Conservation (phyloP, 2,797 vertebrate genomes). For the Sylvilagus floridanus region DNA sequence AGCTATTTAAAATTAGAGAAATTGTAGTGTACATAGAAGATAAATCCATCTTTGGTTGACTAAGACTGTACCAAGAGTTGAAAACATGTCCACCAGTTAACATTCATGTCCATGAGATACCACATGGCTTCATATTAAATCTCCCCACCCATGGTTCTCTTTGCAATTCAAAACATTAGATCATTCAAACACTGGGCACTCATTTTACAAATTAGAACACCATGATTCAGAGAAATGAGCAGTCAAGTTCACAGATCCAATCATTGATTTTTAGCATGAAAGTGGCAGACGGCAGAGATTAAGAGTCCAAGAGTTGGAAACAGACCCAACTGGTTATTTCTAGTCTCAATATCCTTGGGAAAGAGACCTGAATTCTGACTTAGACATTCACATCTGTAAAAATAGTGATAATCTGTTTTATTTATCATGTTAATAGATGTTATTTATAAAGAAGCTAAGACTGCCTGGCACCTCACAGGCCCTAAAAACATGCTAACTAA, state of each 20-base stretch:
- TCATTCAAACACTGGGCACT: neutral
- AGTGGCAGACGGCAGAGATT: neutral
- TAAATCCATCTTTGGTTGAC: neutral
- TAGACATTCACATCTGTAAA: neutral
- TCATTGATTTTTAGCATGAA: constrained; percentile 2
- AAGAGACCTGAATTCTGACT: neutral
- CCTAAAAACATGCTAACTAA: neutral
- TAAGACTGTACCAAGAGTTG: neutral
- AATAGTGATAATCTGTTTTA: neutral
- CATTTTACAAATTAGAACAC: constrained; percentile 14
- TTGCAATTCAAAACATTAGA: neutral
- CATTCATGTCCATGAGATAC: neutral
- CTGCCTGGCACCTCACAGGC: neutral
- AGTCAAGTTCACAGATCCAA: neutral
- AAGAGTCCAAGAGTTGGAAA: neutral
- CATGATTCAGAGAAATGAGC: neutral
- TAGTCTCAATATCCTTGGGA: neutral
- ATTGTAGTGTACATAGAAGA: neutral
- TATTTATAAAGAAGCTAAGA: constrained; percentile 1
- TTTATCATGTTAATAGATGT: constrained; percentile 6
- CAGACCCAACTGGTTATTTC: neutral
- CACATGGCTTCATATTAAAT: neutral
- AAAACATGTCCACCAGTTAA: neutral
- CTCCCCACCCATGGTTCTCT: neutral
- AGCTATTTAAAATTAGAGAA: constrained; percentile 24